These are phyloP conservation scores for Zhengitettix transpicula DNA, from an alignment of 2,888 invertebrate species.

Conservation along the genomic window DNA sequence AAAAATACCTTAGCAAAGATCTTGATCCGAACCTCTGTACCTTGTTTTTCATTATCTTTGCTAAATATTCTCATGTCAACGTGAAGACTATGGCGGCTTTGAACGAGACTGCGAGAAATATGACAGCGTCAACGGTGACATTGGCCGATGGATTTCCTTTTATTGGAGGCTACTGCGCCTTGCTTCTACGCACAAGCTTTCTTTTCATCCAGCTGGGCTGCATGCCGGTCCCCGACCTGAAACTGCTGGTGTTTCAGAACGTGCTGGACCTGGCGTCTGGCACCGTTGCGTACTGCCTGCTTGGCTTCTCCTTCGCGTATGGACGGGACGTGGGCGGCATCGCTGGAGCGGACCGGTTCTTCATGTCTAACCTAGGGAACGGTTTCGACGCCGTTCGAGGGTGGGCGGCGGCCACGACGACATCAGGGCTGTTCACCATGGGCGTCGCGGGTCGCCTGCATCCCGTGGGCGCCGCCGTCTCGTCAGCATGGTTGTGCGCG, in stretches of 20 bases:
- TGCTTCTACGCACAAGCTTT: too few relatives aligned
- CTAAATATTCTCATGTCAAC: too few relatives aligned
- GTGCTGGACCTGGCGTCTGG: neutral
- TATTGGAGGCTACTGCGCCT: too few relatives aligned
- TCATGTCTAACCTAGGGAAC: neutral
- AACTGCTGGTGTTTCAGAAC: neutral
- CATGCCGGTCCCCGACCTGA: neutral
- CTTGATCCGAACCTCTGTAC: too few relatives aligned
- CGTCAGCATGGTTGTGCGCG: neutral
- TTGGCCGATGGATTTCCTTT: too few relatives aligned
- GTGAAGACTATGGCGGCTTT: too few relatives aligned
- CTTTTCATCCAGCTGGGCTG: neutral
- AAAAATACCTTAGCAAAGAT: too few relatives aligned
- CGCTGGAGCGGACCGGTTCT: neutral
- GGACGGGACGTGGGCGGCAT: neutral
- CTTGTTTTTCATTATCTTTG: too few relatives aligned
- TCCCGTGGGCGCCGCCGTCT: neutral
- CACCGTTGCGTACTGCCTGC: neutral
- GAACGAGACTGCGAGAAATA: too few relatives aligned
- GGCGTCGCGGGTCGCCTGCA: neutral
- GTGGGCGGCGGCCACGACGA: neutral
- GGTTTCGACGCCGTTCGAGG: neutral
- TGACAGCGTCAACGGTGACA: too few relatives aligned
- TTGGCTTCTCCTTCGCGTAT: neutral
- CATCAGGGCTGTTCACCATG: neutral